phyloP scores from a whole-genome alignment of 2,113 vertebrate species.

The Pteruthius melanotis region DNA sequence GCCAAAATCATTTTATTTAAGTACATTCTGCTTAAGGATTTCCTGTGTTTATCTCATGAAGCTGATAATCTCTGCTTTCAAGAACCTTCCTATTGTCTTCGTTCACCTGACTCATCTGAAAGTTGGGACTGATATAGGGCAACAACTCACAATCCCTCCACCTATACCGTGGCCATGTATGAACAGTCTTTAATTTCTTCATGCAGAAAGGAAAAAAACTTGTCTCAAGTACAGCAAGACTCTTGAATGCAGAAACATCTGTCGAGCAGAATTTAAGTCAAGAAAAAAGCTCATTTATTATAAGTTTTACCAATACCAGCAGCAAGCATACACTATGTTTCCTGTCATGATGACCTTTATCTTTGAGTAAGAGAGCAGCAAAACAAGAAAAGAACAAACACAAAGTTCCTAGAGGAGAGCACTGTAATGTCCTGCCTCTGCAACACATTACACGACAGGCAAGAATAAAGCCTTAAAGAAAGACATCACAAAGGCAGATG shows the following conservation, averaged over 20 bases:
- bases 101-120: background rate
- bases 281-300: slow-evolving; percentile 10
- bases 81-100: background rate
- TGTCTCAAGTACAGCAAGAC: background rate
- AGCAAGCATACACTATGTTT: background rate
- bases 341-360: slow-evolving; percentile 41
- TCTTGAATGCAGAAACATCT: slow-evolving; percentile 8
- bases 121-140: fast-evolving
- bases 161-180: background rate
- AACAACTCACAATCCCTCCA: background rate
- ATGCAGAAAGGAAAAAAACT: background rate
- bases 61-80: background rate
- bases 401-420: background rate
- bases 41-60: background rate
- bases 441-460: background rate
- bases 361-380: background rate
- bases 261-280: slow-evolving; percentile 24
- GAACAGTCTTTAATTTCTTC: background rate
- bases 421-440: background rate
- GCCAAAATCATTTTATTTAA: background rate
- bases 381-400: slow-evolving; percentile 19
- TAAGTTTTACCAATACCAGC: background rate
- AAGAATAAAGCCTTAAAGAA: background rate
- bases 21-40: background rate
- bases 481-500: background rate